phyloP scores from a whole-genome alignment of 2,888 invertebrate species.

The Papilio elwesi region DNA sequence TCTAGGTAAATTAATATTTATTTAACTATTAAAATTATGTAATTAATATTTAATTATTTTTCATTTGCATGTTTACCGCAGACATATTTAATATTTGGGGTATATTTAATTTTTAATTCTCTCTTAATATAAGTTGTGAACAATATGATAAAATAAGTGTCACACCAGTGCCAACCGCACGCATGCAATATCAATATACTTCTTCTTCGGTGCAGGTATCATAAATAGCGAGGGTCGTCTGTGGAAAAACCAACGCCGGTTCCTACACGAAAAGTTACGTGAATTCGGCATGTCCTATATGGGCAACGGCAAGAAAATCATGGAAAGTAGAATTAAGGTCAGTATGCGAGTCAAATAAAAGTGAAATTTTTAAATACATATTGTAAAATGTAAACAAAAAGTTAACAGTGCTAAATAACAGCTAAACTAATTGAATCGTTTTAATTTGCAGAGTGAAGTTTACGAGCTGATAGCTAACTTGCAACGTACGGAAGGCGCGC shows the following conservation, averaged over 20 bases:
- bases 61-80: too few relatives aligned
- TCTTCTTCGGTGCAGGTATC: conserved; percentile 87
- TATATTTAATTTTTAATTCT: background rate
- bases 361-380: conserved; percentile 26
- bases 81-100: too few relatives aligned
- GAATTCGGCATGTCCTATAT: conserved; percentile 95
- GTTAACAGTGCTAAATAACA: conserved; percentile 21
- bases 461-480: conserved; percentile 88
- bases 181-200: conserved; percentile 48
- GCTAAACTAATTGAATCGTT: conserved; percentile 43
- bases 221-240: conserved; percentile 94
- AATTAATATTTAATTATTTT: too few relatives aligned
- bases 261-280: conserved; percentile 92
- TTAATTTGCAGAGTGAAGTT: conserved; percentile 87
- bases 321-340: conserved; percentile 94
- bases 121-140: background rate
- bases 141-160: background rate
- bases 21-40: background rate
- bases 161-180: conserved; percentile 66
- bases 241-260: conserved; percentile 95
- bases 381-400: background rate
- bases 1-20: conserved; percentile 89
- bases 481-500: conserved; percentile 85
- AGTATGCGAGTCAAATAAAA: conserved; percentile 48
- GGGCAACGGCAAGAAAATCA: conserved; percentile 90